Conservation (phyloP, 2,888 invertebrate genomes). For the Drosophila planitibia region DNA sequence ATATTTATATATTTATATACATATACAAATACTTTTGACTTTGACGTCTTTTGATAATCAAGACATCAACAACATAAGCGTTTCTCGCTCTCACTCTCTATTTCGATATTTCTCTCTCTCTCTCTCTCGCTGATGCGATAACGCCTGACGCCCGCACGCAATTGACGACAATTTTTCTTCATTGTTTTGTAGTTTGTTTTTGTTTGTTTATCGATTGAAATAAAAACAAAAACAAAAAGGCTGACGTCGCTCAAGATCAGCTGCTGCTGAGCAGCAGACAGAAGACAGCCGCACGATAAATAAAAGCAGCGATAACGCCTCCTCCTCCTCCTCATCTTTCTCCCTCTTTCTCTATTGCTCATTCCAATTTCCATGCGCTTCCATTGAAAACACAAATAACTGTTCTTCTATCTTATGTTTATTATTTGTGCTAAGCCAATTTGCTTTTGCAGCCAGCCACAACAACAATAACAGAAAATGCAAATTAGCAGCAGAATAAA, state of each 20-base stretch:
- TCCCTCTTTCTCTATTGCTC: neutral
- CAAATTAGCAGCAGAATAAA: slow-evolving; percentile 14
- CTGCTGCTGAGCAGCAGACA: slow-evolving; percentile 37
- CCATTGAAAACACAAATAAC: slow-evolving; percentile 15
- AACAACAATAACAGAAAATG: slow-evolving; percentile 6
- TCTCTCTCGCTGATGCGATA: slow-evolving; percentile 43
- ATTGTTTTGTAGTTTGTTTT: slow-evolving; percentile 36
- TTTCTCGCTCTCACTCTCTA: slow-evolving; percentile 1
- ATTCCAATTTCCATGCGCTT: slow-evolving; percentile 29
- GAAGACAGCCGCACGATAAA: slow-evolving; percentile 8
- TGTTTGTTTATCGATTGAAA: slow-evolving; percentile 70
- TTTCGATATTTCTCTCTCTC: neutral
- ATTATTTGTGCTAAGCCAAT: slow-evolving; percentile 70
- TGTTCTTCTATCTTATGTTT: slow-evolving; percentile 37
- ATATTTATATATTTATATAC: slow-evolving; percentile 1
- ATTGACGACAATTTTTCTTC: slow-evolving; percentile 51
- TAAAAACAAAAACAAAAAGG: slow-evolving; percentile 40
- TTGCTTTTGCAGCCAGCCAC: slow-evolving; percentile 44
- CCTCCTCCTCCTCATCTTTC: neutral
- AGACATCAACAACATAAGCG: slow-evolving; percentile 46
- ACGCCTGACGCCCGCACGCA: slow-evolving; percentile 53
- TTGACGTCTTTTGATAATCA: slow-evolving; percentile 67
- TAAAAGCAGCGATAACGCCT: slow-evolving; percentile 18
- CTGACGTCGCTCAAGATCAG: slow-evolving; percentile 58
- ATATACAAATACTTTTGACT: slow-evolving; percentile 30